Evolutionary conservation across 2,888 invertebrate genomes (phyloP).

Genomic region (Xestia ashworthii): DNA sequence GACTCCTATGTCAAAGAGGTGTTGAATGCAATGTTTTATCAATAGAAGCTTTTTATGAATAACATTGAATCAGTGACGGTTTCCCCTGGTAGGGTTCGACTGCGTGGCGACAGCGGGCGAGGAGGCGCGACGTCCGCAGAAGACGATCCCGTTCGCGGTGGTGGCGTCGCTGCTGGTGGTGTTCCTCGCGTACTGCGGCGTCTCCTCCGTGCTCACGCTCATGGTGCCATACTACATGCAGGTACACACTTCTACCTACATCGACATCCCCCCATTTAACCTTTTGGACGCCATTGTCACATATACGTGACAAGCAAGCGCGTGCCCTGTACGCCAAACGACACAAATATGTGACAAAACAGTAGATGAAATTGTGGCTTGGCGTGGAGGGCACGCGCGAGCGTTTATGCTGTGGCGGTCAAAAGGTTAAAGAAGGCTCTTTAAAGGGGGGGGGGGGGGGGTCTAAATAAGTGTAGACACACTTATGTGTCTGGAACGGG

Average conservation of each 20-base stretch:
- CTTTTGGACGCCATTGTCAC: too few species aligned
- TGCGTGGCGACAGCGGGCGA: constrained; percentile 97
- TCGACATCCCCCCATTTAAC: not conserved
- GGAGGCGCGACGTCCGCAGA: constrained; percentile 97
- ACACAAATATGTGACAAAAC: too few species aligned
- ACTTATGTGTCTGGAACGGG: too few species aligned
- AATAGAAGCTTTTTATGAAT: not conserved
- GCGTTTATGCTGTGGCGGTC: too few species aligned
- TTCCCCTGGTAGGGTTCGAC: constrained; percentile 93
- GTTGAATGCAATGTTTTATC: not conserved
- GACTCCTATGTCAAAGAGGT: too few species aligned
- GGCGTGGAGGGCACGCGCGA: too few species aligned
- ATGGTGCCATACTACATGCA: constrained; percentile 95
- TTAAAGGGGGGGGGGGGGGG: too few species aligned
- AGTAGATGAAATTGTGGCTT: too few species aligned
- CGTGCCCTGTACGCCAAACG: too few species aligned
- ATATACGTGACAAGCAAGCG: too few species aligned
- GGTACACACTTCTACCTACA: constrained; percentile 76
- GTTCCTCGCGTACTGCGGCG: constrained; percentile 97
- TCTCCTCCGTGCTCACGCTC: constrained; percentile 96
- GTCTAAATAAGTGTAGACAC: too few species aligned
- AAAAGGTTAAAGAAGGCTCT: too few species aligned
- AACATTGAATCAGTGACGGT: not conserved
- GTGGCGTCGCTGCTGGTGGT: constrained; percentile 95
- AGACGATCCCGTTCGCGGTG: constrained; percentile 97